Evolutionary conservation across 2,113 vertebrate species (phyloP).

Genomic region (Apistogramma diplotaenia): DNA sequence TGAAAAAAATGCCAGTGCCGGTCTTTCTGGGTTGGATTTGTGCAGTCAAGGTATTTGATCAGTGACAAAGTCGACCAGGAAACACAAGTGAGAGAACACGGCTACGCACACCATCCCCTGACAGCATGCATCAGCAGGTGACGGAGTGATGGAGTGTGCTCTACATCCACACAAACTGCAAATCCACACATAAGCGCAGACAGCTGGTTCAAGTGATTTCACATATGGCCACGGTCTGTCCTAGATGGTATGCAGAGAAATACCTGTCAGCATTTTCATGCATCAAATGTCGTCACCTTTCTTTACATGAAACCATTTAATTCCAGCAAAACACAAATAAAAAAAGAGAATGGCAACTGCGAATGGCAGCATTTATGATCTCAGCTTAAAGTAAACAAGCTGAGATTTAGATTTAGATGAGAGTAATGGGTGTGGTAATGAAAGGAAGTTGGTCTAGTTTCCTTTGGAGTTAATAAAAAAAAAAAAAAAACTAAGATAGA

Average conservation of each 20-base stretch:
- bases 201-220: constrained; percentile 35
- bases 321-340: background rate
- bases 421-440: constrained; percentile 60
- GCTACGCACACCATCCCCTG: background rate
- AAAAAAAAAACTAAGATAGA: constrained; percentile 59
- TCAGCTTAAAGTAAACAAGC: constrained; percentile 55
- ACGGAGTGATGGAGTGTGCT: constrained; percentile 8
- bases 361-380: constrained; percentile 58
- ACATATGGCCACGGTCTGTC: constrained; percentile 29
- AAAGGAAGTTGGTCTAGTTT: constrained; percentile 65
- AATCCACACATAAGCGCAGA: constrained; percentile 54
- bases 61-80: constrained; percentile 14
- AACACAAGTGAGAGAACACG: constrained; percentile 14
- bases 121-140: constrained; percentile 36
- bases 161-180: background rate
- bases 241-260: background rate
- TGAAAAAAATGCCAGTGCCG: background rate
- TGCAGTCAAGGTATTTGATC: constrained; percentile 11
- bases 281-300: background rate
- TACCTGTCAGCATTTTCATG: background rate
- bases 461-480: constrained; percentile 62
- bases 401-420: constrained; percentile 56
- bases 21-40: background rate
- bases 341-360: background rate
- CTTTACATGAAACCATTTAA: background rate